Evolutionary conservation across 2,888 invertebrate genomes (phyloP), one percentile per base, ranked within the genome.

Genomic region (Folsomia manolachei): DNA sequence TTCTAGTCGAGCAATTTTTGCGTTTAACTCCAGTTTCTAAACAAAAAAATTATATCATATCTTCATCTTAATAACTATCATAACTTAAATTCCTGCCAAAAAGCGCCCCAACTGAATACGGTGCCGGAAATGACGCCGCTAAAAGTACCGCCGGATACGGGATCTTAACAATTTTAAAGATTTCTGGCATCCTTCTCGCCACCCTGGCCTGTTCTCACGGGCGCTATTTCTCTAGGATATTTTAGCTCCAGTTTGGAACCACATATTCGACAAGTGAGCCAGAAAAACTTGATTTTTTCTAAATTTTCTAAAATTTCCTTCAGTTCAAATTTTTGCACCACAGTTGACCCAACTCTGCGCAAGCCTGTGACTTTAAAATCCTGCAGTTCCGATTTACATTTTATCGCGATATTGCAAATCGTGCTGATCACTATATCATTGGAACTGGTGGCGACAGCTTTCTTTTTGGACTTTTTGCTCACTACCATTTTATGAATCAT

Each of bases 401-500:
- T 83, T 90, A 90, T 0, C 92, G 91, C 82, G 89, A 90, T 79
- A 89, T 90, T 21, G 63, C 68, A 53, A 69, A 66, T 18, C 88
- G 87, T 89, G 89, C 81, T 84, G 88, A 74, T 84, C 88, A 60
- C 85, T 72, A 39, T 61, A 88, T 92, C 0, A 91, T 91, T 82
- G 93, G 93, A 27, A 94, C 93, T 0, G 92, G 92, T 2, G 90
- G n/a, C 92, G 0, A 90, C 90, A 85, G 85, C 88, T 72, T 74
- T 74, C 61, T 65, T n/a, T n/a, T 69, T 18, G 92, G 92, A 82
- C 91, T 92, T 81, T 90, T 91, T 83, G 93, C 93, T 83, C 86
- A 93, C 60, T 92, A 90, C 82, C 92, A 93, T 82, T 93, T 93
- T 82, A 90, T 93, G 88, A 89, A 91, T 71, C 89, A 93, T 85